Evolutionary conservation across 2,888 invertebrate genomes (phyloP).

Genomic region (Leucozona laternaria): DNA sequence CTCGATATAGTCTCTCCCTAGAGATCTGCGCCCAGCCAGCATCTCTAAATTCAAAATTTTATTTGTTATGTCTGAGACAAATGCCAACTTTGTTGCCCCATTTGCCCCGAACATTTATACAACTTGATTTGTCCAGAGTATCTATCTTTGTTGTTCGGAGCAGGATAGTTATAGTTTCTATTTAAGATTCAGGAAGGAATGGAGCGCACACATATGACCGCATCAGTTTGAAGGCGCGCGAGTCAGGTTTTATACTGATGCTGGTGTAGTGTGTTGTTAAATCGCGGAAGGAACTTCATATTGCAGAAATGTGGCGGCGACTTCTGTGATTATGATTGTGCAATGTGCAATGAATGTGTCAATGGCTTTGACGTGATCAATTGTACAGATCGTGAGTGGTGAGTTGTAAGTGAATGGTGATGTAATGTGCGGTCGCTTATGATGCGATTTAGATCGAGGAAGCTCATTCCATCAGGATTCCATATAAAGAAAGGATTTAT

Average conservation of each 20-base stretch:
- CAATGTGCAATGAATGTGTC: constrained; percentile 75
- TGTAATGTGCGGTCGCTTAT: constrained; percentile 46
- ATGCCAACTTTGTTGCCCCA: constrained; percentile 23
- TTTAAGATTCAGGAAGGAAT: constrained; percentile 29
- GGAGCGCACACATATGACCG: background rate
- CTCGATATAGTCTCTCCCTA: background rate
- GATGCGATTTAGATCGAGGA: constrained; percentile 60
- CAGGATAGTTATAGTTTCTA: background rate
- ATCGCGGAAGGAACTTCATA: constrained; percentile 72
- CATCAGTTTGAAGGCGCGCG: background rate
- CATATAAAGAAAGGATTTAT: constrained; percentile 34
- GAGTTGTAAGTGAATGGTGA: constrained; percentile 51
- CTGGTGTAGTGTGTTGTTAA: background rate
- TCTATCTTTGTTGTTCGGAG: background rate
- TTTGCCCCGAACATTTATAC: constrained; percentile 21
- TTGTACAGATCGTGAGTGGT: constrained; percentile 70
- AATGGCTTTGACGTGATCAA: constrained; percentile 75
- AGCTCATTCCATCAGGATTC: constrained; percentile 57
- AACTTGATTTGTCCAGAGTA: constrained; percentile 38
- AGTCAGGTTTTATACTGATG: constrained; percentile 40
- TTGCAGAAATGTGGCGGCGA: constrained; percentile 45
- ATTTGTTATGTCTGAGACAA: constrained; percentile 10
- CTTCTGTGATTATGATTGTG: constrained; percentile 68
- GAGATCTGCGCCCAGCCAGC: background rate
- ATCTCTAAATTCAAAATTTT: background rate